phyloP scores from a whole-genome alignment of 2,113 vertebrate genomes.

The Urocynchramus pylzowi region DNA sequence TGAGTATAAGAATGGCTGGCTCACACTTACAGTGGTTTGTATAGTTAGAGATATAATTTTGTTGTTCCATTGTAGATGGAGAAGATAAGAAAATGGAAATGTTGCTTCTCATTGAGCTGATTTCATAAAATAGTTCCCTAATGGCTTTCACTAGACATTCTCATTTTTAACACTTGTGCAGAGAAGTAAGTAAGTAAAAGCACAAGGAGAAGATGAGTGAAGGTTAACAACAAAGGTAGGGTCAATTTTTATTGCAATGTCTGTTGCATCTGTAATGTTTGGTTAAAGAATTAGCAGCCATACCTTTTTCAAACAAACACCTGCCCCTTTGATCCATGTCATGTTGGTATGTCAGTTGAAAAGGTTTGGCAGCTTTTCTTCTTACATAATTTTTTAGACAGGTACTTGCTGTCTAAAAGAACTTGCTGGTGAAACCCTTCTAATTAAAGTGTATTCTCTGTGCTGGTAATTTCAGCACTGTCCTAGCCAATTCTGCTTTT shows the following conservation, averaged over 20 bases:
- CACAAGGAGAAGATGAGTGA: not conserved
- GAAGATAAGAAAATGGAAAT: not conserved
- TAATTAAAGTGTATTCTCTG: not conserved
- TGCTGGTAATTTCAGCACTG: not conserved
- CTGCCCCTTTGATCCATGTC: not conserved
- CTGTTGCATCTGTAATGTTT: not conserved
- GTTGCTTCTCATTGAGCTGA: not conserved
- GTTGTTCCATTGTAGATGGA: not conserved
- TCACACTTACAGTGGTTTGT: not conserved
- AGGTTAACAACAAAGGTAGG: not conserved
- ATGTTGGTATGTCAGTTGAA: not conserved
- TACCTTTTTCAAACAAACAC: not conserved
- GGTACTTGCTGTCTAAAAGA: not conserved
- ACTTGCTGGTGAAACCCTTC: not conserved
- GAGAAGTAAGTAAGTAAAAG: not conserved
- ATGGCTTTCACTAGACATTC: not conserved
- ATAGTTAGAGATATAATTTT: not conserved
- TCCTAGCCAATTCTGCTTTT: not conserved
- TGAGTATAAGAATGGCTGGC: not conserved
- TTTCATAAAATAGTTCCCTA: not conserved
- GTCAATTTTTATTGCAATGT: not conserved
- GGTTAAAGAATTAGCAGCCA: not conserved
- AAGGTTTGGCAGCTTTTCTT: not conserved
- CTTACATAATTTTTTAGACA: not conserved
- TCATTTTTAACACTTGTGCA: not conserved